Evolutionary conservation across 1,140 invertebrate species (phyloP).

Genomic region (Micrasema minimum): DNA sequence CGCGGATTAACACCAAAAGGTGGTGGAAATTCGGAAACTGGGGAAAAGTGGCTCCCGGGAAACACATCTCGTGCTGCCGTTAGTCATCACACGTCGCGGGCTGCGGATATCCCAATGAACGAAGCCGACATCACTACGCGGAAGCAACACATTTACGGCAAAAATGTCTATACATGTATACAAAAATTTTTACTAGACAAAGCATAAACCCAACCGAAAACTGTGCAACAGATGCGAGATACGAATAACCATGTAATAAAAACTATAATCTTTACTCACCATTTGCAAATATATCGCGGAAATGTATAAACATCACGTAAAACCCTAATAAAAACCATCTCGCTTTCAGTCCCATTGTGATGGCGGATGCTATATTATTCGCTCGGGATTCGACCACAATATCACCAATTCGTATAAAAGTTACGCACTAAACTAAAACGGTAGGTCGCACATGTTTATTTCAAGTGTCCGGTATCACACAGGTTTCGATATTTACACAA

Average conservation of each 20-base stretch:
- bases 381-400: conserved; percentile 8
- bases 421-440: conserved; percentile 11
- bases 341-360: conserved; percentile 39
- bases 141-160: conserved; percentile 34
- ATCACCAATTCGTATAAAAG: conserved; percentile 21
- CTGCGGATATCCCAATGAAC: conserved; percentile 8
- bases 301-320: conserved; percentile 32
- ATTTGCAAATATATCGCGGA: conserved; percentile 27
- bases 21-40: too few relatives aligned
- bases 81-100: background rate
- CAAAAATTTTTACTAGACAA: background rate
- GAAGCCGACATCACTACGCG: conserved; percentile 30
- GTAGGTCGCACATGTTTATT: conserved; percentile 22
- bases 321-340: conserved; percentile 27
- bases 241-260: conserved; percentile 1
- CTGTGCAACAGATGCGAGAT: background rate
- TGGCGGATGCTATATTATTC: conserved; percentile 37
- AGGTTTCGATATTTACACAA: conserved; percentile 38
- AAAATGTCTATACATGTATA: conserved; percentile 24
- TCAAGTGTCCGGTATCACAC: conserved; percentile 31
- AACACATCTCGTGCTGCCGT: too few relatives aligned
- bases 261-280: conserved; percentile 16
- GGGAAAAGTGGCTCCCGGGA: too few relatives aligned
- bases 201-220: conserved; percentile 14
- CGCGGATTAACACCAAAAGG: conserved; percentile 15